Conservation (phyloP, 2,113 vertebrate species). For the Poicephalus gulielmi region DNA sequence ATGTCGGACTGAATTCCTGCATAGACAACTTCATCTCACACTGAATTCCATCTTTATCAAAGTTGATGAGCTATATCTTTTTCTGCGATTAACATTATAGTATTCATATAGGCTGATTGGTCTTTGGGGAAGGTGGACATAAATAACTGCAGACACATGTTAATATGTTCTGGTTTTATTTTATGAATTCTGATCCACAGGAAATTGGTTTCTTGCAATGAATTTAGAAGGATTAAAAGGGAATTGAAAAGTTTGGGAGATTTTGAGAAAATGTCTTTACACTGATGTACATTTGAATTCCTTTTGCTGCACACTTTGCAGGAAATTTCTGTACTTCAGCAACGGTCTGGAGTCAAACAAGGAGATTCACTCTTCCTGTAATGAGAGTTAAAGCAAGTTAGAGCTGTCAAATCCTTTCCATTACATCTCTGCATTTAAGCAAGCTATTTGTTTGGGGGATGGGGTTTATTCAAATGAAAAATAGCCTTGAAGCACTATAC, state of each 20-base stretch:
- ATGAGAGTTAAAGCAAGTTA: background rate
- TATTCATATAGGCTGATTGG: background rate
- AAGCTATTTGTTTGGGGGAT: background rate
- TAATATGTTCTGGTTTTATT: background rate
- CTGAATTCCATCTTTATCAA: background rate
- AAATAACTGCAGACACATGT: background rate
- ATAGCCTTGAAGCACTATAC: background rate
- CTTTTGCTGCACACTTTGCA: background rate
- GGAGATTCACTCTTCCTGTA: background rate
- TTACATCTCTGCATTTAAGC: background rate
- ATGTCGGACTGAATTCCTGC: background rate
- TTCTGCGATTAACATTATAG: background rate
- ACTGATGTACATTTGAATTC: background rate
- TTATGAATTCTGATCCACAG: background rate
- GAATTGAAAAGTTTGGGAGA: background rate
- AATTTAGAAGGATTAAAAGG: background rate
- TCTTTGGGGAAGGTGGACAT: background rate
- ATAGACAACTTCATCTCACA: background rate
- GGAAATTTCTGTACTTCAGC: background rate
- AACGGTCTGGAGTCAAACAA: background rate
- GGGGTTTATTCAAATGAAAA: background rate
- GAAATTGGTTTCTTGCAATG: background rate
- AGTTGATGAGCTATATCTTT: background rate
- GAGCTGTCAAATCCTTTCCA: background rate
- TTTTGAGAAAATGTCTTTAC: background rate